These are phyloP conservation scores for Argyrosomus japonicus DNA, from an alignment of 2,113 vertebrate genomes.

Conservation along the genomic window DNA sequence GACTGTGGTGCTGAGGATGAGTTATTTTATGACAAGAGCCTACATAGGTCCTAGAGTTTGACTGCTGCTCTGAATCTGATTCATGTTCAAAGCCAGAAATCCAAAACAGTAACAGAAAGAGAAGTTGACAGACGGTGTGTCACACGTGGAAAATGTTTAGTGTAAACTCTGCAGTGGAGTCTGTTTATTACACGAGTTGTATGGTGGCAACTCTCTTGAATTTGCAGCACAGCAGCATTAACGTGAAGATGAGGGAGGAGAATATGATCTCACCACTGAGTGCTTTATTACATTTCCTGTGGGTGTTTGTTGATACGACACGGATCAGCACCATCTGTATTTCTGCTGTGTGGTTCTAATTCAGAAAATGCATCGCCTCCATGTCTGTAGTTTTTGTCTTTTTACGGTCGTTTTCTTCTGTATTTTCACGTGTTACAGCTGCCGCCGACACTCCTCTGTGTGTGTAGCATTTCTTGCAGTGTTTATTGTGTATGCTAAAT, in stretches of 20 bases:
- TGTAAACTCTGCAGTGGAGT: conserved; percentile 5
- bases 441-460: too few species aligned
- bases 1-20: not conserved
- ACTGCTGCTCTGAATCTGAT: conserved; percentile 14
- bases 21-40: not conserved
- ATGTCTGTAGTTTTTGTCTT: not conserved
- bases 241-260: conserved; percentile 18
- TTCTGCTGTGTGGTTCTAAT: conserved; percentile 4
- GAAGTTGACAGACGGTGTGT: conserved; percentile 13
- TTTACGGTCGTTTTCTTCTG: not conserved
- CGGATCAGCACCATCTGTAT: conserved; percentile 12
- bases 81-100: conserved; percentile 5
- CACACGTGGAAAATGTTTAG: conserved; percentile 1
- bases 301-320: conserved; percentile 55
- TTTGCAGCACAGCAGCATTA: conserved; percentile 29
- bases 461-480: too few species aligned
- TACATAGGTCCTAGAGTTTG: not conserved
- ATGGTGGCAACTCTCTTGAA: not conserved
- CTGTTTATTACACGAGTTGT: not conserved
- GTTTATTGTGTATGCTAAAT: too few species aligned
- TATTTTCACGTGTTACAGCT: not conserved
- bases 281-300: conserved; percentile 65
- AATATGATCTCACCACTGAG: conserved; percentile 51
- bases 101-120: not conserved
- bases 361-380: not conserved